Base-by-base conservation (phyloP, 2,797 vertebrate species). In the Florisuga fusca region DNA sequence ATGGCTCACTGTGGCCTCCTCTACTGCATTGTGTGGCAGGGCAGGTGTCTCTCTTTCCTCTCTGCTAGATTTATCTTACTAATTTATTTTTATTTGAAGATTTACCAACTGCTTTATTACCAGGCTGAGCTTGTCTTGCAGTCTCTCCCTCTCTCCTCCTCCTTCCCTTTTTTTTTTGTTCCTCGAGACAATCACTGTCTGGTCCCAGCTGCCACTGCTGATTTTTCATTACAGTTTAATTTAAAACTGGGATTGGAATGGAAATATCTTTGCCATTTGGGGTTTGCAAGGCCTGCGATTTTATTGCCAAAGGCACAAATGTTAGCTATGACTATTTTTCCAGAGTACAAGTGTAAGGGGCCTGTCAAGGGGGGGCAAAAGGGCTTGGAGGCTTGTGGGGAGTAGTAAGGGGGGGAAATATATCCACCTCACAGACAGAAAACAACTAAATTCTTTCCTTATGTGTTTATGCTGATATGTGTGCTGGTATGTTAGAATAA, bases 221-320 rank as follows among this genome's bases (percentile, higher is more conserved):
- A 98, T 98, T 98, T 98, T 98, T 98, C 98, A 98, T 98, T 98
- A 98, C 98, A 98, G 97, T 98, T 98, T 98, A 98, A 98, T 98
- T 98, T 98, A 98, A 98, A 98, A 98, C 97, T 96, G 96, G 98
- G 98, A 98, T 98, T 98, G 98, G 98, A 98, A 98, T 98, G 98
- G 98, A 98, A 98, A 98, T 98, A 97, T 97, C 97, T 98, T 98
- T 97, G 98, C 97, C 98, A 97, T 98, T 98, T 98, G 98, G 98
- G 98, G 98, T 98, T 98, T 98, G 96, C 1, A 25, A 97, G 97
- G 97, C 97, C 97, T 96, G 97, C 91, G 96, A 97, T 98, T 98
- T 98, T 98, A 98, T 98, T 98, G 98, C 98, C 97, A 98, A 97
- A 98, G 97, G 98, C 98, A 97, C 97, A 98, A 98, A 98, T 98